Evolutionary conservation across 2,113 vertebrate genomes (phyloP).

Genomic region (Synodontis membranacea): DNA sequence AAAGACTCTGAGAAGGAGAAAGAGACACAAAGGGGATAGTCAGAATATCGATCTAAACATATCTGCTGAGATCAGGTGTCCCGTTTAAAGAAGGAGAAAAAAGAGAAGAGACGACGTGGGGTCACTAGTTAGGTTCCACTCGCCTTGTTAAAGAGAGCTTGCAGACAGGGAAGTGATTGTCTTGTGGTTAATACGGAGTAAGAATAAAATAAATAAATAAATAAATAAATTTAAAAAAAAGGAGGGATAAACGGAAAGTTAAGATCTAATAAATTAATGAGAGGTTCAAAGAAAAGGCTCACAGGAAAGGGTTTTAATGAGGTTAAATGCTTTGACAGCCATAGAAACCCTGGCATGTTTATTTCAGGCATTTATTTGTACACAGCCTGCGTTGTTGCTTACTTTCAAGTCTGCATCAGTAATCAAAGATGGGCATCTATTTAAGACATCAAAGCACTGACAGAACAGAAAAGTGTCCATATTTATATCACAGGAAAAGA

Average conservation of each 20-base stretch:
- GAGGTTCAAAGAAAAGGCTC: constrained; percentile 39
- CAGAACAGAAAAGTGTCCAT: constrained; percentile 16
- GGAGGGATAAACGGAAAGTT: neutral
- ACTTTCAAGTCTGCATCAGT: constrained; percentile 45
- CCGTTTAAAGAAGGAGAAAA: neutral
- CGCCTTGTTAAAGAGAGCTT: neutral
- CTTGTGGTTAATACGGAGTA: neutral
- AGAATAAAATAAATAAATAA: too few relatives aligned
- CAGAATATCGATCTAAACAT: constrained; percentile 16
- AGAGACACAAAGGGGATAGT: constrained; percentile 41
- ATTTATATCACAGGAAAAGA: constrained; percentile 36
- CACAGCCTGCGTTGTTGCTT: neutral
- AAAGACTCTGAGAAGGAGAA: constrained; percentile 31
- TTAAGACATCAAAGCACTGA: constrained; percentile 47
- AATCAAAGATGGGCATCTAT: constrained; percentile 49
- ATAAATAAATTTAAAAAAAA: too few relatives aligned
- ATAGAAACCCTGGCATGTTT: constrained; percentile 35
- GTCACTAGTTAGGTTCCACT: neutral
- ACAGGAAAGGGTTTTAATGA: constrained; percentile 26
- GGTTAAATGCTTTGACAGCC: constrained; percentile 36
- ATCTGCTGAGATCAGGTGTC: constrained; percentile 21
- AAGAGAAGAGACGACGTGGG: neutral
- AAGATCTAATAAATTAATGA: neutral
- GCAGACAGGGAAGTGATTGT: neutral
- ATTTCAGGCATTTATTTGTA: constrained; percentile 41